phyloP scores from a whole-genome alignment of 1,140 invertebrate species.

The Zaprionus lachaisei region DNA sequence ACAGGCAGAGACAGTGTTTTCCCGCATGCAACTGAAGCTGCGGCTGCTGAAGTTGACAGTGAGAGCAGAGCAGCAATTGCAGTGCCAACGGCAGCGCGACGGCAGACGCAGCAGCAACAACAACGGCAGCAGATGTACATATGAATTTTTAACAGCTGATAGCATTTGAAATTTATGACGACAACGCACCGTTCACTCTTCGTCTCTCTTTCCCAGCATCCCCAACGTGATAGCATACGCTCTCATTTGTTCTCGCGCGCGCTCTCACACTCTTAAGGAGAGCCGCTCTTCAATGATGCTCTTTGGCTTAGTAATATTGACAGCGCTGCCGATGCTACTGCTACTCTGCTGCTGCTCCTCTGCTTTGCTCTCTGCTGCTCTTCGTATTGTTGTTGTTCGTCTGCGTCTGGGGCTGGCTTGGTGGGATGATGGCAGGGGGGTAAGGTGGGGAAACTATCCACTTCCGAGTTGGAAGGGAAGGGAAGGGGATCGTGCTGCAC shows the following conservation, averaged over 20 bases:
- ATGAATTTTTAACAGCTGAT: constrained; percentile 76
- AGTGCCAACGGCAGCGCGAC: constrained; percentile 9
- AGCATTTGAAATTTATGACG: constrained; percentile 71
- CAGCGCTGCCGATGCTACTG: constrained; percentile 14
- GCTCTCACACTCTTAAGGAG: constrained; percentile 18
- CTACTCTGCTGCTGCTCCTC: not conserved
- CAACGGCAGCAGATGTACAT: constrained; percentile 47
- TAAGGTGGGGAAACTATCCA: not conserved
- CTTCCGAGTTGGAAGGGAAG: constrained; percentile 41
- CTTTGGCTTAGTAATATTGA: constrained; percentile 30
- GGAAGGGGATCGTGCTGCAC: constrained; percentile 26
- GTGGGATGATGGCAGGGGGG: too few species aligned
- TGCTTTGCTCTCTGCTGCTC: constrained; percentile 6
- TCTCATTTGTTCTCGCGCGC: constrained; percentile 1
- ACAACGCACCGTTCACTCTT: constrained; percentile 32
- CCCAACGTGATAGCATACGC: constrained; percentile 2
- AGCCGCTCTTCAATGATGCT: constrained; percentile 28
- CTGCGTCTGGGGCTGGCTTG: constrained; percentile 11
- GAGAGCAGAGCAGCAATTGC: constrained; percentile 2
- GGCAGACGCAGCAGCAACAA: constrained; percentile 16
- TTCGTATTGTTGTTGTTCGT: constrained; percentile 27
- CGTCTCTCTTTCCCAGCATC: constrained; percentile 8
- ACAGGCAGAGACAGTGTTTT: constrained; percentile 12
- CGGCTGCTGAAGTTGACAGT: constrained; percentile 14
- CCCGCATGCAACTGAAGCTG: constrained; percentile 40